Conservation (phyloP, 37 sponge, comb jelly and placozoan species). For the Oopsacas minuta region DNA sequence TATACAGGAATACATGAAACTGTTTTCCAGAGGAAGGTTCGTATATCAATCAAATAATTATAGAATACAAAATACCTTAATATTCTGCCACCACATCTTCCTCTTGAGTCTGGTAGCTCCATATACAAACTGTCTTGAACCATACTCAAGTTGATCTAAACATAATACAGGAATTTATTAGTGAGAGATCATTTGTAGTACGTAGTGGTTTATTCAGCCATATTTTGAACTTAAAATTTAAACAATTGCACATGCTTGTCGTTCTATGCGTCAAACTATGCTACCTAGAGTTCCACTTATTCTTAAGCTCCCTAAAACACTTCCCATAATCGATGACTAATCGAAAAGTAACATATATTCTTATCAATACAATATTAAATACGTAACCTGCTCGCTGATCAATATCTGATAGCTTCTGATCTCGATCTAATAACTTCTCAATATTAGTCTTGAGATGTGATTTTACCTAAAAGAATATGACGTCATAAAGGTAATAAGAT, state of each 20-base stretch:
- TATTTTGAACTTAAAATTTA: neutral
- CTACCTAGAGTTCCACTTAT: no score
- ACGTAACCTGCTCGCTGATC: neutral
- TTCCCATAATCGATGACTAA: no score
- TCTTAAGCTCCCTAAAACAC: no score
- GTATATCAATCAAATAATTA: no score
- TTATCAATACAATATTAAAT: neutral
- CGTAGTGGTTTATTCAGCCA: no score
- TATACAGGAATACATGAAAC: no score
- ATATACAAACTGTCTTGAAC: neutral
- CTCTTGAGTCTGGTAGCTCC: slow-evolving; percentile 4
- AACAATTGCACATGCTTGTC: no score
- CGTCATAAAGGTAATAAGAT: neutral
- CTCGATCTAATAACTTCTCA: slow-evolving; percentile 16
- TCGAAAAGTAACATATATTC: no score
- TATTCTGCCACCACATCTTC: slow-evolving; percentile 18
- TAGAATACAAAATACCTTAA: slow-evolving; percentile 12
- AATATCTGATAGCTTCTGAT: slow-evolving; percentile 15
- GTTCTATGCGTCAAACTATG: no score
- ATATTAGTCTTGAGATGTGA: neutral
- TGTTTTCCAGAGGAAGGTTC: no score
- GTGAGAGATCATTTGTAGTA: no score
- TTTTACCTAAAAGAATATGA: neutral
- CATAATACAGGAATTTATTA: neutral
- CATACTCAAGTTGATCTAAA: slow-evolving; percentile 16